phyloP scores from a whole-genome alignment of 2,113 vertebrate species.

The Psittacara wagleri region DNA sequence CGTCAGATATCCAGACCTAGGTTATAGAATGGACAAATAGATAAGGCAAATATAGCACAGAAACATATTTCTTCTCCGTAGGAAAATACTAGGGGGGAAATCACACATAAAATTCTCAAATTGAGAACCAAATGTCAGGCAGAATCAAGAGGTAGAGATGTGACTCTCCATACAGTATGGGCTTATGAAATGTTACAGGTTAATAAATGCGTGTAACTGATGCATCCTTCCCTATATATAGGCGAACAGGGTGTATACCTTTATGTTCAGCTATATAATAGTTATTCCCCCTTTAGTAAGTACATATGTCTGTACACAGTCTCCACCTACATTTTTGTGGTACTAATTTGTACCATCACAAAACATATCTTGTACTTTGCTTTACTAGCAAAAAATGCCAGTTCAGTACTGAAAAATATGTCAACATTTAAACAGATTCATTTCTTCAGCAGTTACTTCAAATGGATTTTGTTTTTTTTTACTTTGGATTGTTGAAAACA shows the following conservation, averaged over 20 bases:
- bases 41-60: background rate
- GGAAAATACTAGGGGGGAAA: background rate
- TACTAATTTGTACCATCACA: background rate
- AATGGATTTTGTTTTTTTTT: background rate
- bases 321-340: background rate
- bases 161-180: background rate
- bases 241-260: background rate
- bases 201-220: background rate
- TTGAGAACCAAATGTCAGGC: background rate
- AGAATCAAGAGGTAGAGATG: background rate
- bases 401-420: background rate
- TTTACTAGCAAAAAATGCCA: background rate
- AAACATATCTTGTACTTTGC: background rate
- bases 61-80: background rate
- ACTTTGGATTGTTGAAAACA: conserved; percentile 31
- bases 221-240: background rate
- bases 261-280: background rate
- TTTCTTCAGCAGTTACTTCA: conserved; percentile 1
- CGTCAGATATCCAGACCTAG: no score
- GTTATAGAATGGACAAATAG: background rate
- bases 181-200: background rate
- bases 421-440: background rate
- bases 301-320: background rate
- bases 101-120: background rate
- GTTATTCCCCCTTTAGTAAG: background rate